A percentile compares a stretch with the other conserved stretches of the same genome.
Conservation (phyloP, 2,113 vertebrate species). For the Bucco capensis region DNA sequence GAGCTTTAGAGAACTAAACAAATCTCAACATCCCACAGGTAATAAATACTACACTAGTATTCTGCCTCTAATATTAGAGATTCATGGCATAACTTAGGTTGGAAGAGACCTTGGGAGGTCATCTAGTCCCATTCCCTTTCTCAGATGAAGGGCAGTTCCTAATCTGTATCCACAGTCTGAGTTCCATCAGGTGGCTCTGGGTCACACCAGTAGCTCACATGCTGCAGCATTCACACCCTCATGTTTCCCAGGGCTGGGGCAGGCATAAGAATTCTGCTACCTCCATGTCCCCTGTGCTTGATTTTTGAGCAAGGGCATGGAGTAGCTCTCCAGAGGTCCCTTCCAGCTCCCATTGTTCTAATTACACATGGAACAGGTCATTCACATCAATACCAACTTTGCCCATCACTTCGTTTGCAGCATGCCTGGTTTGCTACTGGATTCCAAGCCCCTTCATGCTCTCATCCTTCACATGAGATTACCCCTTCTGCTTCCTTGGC, state of each 20-base stretch:
- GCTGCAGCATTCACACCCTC: background rate
- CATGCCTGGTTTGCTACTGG: background rate
- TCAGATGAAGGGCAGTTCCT: background rate
- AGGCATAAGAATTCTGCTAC: background rate
- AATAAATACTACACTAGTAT: background rate
- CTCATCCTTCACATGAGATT: background rate
- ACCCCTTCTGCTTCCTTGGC: background rate
- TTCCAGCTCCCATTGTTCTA: background rate
- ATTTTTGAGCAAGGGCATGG: background rate
- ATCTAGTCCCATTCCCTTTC: background rate
- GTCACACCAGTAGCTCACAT: rapidly evolving
- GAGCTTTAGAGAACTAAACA: background rate
- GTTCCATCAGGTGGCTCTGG: background rate
- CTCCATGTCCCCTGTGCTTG: background rate
- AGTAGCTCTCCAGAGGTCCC: background rate
- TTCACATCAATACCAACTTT: background rate
- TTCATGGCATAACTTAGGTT: background rate
- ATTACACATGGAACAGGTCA: background rate
- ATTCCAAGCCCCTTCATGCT: background rate
- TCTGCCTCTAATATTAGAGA: background rate
- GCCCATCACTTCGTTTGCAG: background rate
- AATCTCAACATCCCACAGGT: background rate
- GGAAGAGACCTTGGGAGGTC: background rate
- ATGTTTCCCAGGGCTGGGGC: background rate
- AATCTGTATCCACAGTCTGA: background rate